Conservation (phyloP, 2,797 vertebrate species). For the Coreius guichenoti region DNA sequence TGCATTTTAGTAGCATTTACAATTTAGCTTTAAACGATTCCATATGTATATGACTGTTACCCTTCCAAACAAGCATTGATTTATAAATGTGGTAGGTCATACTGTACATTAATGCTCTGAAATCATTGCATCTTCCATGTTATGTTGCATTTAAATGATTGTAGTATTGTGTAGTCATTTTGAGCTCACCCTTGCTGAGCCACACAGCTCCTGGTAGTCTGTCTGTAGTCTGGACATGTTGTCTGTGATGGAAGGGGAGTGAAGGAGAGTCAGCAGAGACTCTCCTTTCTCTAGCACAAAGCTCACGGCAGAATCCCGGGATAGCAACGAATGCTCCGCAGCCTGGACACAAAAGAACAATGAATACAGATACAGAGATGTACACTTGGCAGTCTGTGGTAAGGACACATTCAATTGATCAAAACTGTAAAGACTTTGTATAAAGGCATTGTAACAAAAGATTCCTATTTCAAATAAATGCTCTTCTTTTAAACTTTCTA, state of each 20-base stretch:
- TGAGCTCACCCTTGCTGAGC: constrained; percentile 78
- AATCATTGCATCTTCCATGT: neutral
- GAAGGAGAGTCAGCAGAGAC: constrained; percentile 81
- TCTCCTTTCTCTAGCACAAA: constrained; percentile 92
- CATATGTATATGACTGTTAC: neutral
- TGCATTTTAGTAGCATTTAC: neutral
- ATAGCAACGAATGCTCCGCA: constrained; percentile 88
- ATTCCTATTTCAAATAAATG: constrained; percentile 2
- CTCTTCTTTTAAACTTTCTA: neutral
- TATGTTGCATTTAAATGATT: constrained; percentile 1
- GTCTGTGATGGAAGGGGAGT: constrained; percentile 83
- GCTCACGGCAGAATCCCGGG: constrained; percentile 87
- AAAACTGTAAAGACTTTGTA: neutral
- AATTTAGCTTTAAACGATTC: neutral
- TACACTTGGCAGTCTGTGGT: neutral
- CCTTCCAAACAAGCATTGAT: neutral
- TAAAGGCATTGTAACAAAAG: neutral
- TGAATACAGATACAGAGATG: neutral
- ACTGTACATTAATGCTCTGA: neutral
- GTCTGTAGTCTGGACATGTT: constrained; percentile 85
- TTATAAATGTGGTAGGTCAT: neutral
- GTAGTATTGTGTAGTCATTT: neutral
- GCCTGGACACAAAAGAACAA: constrained; percentile 76
- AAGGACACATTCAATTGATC: neutral
- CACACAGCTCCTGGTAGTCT: constrained; percentile 86